These are phyloP conservation scores for Stomatorhinus walkeri DNA, from an alignment of 2,797 vertebrate species.

Conservation along the genomic window DNA sequence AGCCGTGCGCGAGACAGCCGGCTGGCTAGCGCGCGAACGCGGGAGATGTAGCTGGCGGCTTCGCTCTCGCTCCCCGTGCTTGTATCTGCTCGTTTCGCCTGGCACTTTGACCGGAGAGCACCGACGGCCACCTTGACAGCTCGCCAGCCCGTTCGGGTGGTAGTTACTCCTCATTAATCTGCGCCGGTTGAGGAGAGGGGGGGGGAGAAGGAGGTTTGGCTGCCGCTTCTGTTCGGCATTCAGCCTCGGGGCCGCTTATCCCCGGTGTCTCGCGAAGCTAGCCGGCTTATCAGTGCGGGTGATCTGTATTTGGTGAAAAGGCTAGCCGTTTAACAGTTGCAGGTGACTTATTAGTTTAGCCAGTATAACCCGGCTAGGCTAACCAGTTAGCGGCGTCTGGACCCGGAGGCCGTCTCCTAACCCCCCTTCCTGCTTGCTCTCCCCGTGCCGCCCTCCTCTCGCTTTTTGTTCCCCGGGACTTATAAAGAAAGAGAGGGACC, in stretches of 20 bases:
- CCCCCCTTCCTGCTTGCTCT: neutral
- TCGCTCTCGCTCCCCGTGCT: neutral
- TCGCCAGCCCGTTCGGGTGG: neutral
- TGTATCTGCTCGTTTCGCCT: neutral
- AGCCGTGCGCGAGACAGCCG: neutral
- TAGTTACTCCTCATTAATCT: neutral
- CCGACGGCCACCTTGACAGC: neutral
- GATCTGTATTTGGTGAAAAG: neutral
- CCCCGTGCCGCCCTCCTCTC: neutral
- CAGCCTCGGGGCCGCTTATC: neutral
- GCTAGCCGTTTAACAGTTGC: neutral
- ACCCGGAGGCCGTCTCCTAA: neutral
- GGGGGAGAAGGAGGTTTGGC: no score
- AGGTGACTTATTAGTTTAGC: neutral
- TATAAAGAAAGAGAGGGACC: neutral
- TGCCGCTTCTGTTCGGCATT: neutral
- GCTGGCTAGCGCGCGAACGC: neutral
- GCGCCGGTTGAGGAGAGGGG: neutral
- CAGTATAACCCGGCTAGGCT: neutral
- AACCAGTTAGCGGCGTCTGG: neutral
- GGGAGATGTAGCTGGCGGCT: neutral
- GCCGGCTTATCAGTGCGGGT: neutral
- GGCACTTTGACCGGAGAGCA: neutral
- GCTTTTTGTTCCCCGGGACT: constrained; percentile 5
- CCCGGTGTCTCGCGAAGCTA: neutral